Evolutionary conservation across 1,140 invertebrate species (phyloP).

Genomic region (Drosophila kanapiae): DNA sequence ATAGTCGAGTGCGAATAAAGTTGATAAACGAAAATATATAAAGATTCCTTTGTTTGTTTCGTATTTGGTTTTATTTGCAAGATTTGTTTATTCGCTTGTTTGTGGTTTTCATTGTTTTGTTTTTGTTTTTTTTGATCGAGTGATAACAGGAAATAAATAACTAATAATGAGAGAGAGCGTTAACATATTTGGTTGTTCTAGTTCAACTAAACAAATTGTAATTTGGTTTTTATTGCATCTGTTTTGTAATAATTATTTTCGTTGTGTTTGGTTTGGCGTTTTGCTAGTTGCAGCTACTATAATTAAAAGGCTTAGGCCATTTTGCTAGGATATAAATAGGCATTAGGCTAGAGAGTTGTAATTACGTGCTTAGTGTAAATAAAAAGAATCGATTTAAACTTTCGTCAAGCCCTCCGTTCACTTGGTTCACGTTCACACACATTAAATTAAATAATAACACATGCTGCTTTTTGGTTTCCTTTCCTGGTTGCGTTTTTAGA

Average conservation of each 20-base stretch:
- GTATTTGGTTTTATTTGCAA: constrained; percentile 63
- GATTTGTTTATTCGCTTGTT: constrained; percentile 30
- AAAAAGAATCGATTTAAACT: constrained; percentile 71
- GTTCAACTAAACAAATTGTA: constrained; percentile 43
- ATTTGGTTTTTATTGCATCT: constrained; percentile 9
- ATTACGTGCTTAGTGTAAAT: constrained; percentile 76
- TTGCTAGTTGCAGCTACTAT: constrained; percentile 50
- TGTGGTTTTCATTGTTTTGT: constrained; percentile 51
- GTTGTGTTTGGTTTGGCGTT: constrained; percentile 14
- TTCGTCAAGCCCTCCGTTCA: constrained; percentile 66
- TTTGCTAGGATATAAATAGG: constrained; percentile 53
- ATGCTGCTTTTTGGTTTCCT: constrained; percentile 68
- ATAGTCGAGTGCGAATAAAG: constrained; percentile 53
- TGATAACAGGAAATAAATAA: constrained; percentile 53
- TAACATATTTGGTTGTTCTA: constrained; percentile 38
- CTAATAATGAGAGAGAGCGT: constrained; percentile 35
- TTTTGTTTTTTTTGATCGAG: constrained; percentile 45
- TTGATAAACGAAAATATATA: constrained; percentile 34
- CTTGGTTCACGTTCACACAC: constrained; percentile 39
- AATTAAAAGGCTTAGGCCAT: constrained; percentile 32
- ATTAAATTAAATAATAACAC: constrained; percentile 72
- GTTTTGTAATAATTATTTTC: constrained; percentile 8
- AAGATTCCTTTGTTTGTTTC: constrained; percentile 40
- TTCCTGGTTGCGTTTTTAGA: constrained; percentile 47
- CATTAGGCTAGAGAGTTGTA: constrained; percentile 62